A percentile compares a stretch with the other conserved stretches of the same genome.
phyloP scores from a whole-genome alignment of 2,113 vertebrate genomes.

The Thalassoma bifasciatum region DNA sequence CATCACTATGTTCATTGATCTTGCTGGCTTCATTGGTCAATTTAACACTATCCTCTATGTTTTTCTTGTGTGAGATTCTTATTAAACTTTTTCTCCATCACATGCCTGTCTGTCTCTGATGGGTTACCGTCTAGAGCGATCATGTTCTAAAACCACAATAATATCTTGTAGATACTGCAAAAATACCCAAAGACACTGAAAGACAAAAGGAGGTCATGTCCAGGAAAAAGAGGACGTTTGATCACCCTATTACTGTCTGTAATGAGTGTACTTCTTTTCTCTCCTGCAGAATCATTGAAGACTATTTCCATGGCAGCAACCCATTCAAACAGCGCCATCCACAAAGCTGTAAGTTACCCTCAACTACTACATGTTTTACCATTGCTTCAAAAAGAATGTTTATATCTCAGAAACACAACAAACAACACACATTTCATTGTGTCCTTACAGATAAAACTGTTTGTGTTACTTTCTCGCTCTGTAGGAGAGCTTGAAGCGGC shows the following conservation, averaged over 20 bases:
- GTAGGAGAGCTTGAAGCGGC: slow-evolving; percentile 92
- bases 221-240: no score
- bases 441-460: not conserved
- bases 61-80: not conserved
- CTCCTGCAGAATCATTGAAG: slow-evolving; percentile 89
- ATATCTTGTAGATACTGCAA: no score
- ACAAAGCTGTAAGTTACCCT: slow-evolving; percentile 88
- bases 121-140: not conserved
- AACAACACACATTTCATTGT: not conserved
- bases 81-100: not conserved
- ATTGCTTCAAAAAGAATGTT: not conserved
- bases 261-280: slow-evolving; percentile 5
- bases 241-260: no score
- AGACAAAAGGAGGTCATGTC: no score
- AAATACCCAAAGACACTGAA: no score
- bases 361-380: not conserved
- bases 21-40: no score
- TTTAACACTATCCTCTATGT: not conserved
- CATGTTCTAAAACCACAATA: no score
- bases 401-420: not conserved
- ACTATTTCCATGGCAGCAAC: slow-evolving; percentile 94
- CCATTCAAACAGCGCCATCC: slow-evolving; percentile 94
- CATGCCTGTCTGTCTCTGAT: not conserved
- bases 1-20: no score
- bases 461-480: not conserved